phyloP scores from a whole-genome alignment of 2,113 vertebrate species.

The Seriola rivoliana region DNA sequence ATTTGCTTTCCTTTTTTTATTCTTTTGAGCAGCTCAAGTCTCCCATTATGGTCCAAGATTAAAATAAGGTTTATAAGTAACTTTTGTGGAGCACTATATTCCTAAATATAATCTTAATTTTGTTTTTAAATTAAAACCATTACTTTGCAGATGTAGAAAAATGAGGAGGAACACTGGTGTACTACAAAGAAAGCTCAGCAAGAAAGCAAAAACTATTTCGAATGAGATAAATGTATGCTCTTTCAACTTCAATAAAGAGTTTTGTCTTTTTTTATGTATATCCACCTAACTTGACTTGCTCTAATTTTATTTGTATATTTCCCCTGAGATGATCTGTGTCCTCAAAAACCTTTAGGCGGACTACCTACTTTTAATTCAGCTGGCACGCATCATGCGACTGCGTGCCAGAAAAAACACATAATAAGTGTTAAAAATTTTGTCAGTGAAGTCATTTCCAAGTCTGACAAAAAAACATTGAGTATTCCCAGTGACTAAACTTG shows the following conservation, averaged over 20 bases:
- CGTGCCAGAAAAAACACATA: slow-evolving; percentile 8
- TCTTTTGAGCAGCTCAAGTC: neutral
- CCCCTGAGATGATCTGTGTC: slow-evolving; percentile 13
- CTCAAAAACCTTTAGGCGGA: slow-evolving; percentile 28
- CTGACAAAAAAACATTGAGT: slow-evolving; percentile 15
- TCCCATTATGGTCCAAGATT: neutral
- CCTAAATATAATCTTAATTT: slow-evolving; percentile 8
- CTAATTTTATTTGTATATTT: slow-evolving; percentile 14
- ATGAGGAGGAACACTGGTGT: neutral
- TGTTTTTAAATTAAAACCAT: neutral
- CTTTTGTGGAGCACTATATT: neutral
- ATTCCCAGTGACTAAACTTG: neutral
- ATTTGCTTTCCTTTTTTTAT: neutral
- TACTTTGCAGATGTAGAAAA: neutral
- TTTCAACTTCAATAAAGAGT: slow-evolving; percentile 20
- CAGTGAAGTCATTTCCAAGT: neutral
- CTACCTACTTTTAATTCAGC: slow-evolving; percentile 8
- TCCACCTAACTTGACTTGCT: slow-evolving; percentile 1
- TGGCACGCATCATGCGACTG: neutral
- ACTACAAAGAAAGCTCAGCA: slow-evolving; percentile 8
- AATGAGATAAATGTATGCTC: slow-evolving; percentile 15
- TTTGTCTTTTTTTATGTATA: neutral
- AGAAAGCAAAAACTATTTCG: slow-evolving; percentile 1
- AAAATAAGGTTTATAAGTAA: neutral
- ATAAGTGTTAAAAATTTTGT: slow-evolving; percentile 10